A percentile compares a stretch with the other conserved stretches of the same genome.
phyloP scores from a whole-genome alignment of 2,113 vertebrate species.

The Physeter macrocephalus region DNA sequence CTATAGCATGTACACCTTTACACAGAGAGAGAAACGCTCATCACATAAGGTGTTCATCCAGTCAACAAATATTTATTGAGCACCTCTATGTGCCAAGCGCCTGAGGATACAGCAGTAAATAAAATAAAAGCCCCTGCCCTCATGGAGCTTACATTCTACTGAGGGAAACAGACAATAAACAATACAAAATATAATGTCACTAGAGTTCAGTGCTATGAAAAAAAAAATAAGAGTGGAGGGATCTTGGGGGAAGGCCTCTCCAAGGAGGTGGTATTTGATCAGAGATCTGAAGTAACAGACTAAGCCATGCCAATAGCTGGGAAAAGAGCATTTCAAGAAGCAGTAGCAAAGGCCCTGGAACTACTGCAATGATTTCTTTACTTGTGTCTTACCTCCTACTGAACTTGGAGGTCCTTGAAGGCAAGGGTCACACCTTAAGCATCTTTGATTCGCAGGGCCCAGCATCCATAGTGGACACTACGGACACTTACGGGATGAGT shows the following conservation, averaged over 20 bases:
- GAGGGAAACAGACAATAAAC: background rate
- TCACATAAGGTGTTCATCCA: constrained; percentile 31
- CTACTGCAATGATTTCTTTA: background rate
- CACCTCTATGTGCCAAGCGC: constrained; percentile 29
- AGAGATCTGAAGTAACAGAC: background rate
- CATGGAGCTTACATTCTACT: constrained; percentile 62
- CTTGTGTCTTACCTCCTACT: background rate
- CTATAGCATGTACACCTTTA: background rate
- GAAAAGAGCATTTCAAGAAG: background rate
- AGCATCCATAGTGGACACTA: background rate
- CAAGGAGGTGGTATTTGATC: background rate
- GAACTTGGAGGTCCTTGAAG: background rate
- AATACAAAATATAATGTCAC: background rate
- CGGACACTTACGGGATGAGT: background rate
- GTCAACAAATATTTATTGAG: constrained; percentile 61
- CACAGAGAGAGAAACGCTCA: constrained; percentile 39
- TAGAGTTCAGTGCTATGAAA: background rate
- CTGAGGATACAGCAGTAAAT: background rate
- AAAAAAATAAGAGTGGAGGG: background rate
- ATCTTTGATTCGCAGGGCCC: background rate
- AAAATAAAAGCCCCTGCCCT: constrained; percentile 42
- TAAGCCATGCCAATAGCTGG: background rate
- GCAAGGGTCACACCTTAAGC: background rate
- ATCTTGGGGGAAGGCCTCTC: background rate
- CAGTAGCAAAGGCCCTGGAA: background rate